These are phyloP conservation scores for Antigone vipio DNA, from an alignment of 2,113 vertebrate genomes.

Conservation along the genomic window DNA sequence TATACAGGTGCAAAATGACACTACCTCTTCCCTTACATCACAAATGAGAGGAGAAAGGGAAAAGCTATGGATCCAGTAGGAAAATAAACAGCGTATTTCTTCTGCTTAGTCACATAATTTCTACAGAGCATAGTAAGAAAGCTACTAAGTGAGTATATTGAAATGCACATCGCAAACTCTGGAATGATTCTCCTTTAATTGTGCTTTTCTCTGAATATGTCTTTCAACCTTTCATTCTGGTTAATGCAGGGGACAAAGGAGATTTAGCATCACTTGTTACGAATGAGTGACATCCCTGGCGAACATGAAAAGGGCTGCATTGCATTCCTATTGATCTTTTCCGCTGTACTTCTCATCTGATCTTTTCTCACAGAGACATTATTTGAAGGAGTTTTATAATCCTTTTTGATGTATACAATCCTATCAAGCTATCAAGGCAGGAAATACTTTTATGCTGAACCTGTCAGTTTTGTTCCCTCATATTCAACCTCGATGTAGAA, in stretches of 20 bases:
- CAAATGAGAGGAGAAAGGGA: background rate
- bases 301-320: background rate
- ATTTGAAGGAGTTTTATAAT: conserved; percentile 18
- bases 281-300: background rate
- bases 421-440: background rate
- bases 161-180: background rate
- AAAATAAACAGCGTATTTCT: background rate
- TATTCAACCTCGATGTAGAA: background rate
- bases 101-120: background rate
- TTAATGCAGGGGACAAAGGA: background rate
- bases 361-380: background rate
- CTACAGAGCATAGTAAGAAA: background rate
- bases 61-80: background rate
- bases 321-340: background rate
- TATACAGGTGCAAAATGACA: background rate
- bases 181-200: background rate
- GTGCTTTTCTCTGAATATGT: background rate
- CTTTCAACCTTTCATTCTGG: background rate
- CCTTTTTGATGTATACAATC: conserved; percentile 8
- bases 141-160: background rate
- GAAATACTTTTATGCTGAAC: conserved; percentile 17
- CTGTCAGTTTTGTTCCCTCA: conserved; percentile 1
- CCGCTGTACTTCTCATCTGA: background rate
- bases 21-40: background rate
- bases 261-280: background rate